Conservation (phyloP, 2,113 vertebrate species). For the Willisornis vidua region DNA sequence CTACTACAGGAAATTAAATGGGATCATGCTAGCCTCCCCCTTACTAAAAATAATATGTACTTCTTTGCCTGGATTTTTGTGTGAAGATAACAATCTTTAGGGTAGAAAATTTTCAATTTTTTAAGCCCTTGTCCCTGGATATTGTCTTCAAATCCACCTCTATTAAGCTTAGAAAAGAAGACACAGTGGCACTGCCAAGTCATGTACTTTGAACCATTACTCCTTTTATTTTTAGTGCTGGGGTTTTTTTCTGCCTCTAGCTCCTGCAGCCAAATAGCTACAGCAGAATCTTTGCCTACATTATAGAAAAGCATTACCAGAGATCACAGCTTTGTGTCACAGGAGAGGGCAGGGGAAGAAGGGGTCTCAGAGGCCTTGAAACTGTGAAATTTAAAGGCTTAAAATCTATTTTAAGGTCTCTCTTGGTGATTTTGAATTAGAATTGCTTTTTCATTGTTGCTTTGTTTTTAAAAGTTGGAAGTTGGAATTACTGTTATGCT, state of each 20-base stretch:
- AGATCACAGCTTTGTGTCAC: background rate
- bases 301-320: background rate
- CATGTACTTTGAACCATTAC: background rate
- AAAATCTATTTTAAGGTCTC: background rate
- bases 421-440: background rate
- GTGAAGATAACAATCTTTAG: background rate
- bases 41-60: background rate
- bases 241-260: background rate
- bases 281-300: background rate
- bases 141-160: constrained; percentile 4
- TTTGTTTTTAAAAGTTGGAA: background rate
- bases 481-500: background rate
- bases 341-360: accelerated
- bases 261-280: background rate
- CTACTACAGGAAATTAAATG: constrained; percentile 54
- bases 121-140: background rate
- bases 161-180: background rate
- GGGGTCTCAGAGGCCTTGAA: background rate
- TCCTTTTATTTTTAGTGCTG: background rate
- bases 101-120: background rate
- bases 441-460: background rate
- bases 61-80: background rate
- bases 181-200: background rate
- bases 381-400: background rate
- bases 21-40: background rate